Conservation (phyloP, 2,888 invertebrate species). For the Drosophila merina region DNA sequence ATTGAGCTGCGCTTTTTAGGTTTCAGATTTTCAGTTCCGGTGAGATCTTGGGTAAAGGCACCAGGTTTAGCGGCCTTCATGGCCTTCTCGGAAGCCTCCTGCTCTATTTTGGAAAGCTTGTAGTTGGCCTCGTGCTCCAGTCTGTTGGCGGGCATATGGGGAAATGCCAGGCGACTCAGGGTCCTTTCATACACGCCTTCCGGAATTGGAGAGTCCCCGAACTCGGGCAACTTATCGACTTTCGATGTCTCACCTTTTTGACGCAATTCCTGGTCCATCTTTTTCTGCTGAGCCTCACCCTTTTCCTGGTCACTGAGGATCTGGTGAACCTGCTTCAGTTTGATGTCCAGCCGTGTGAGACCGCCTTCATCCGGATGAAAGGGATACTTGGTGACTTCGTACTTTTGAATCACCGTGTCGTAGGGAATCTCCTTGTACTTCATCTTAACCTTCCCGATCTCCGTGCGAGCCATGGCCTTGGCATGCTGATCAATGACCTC, state of each 20-base stretch:
- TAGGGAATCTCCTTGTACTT: conserved; percentile 48
- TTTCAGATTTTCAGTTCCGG: neutral
- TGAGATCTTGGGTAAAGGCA: neutral
- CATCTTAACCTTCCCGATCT: conserved; percentile 56
- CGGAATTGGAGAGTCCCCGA: conserved; percentile 32
- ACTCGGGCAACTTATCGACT: conserved; percentile 3
- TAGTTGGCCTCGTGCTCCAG: conserved; percentile 83
- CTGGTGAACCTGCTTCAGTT: conserved; percentile 19
- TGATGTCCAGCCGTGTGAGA: conserved; percentile 46
- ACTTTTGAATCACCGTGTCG: conserved; percentile 15
- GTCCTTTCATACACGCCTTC: conserved; percentile 63
- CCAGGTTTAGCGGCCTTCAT: neutral
- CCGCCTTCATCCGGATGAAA: neutral
- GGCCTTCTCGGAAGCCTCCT: conserved; percentile 75
- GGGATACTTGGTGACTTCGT: neutral
- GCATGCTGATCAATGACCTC: conserved; percentile 13
- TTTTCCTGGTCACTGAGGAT: conserved; percentile 6
- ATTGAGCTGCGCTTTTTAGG: conserved; percentile 48
- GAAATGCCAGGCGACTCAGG: conserved; percentile 40
- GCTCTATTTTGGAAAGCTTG: conserved; percentile 83
- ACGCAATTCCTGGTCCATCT: neutral
- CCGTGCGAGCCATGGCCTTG: conserved; percentile 47
- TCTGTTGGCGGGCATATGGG: conserved; percentile 66
- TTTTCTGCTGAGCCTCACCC: neutral
- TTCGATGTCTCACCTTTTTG: neutral